Base-by-base conservation (phyloP, 2,888 invertebrate genomes). In the Chironomus riparius region DNA sequence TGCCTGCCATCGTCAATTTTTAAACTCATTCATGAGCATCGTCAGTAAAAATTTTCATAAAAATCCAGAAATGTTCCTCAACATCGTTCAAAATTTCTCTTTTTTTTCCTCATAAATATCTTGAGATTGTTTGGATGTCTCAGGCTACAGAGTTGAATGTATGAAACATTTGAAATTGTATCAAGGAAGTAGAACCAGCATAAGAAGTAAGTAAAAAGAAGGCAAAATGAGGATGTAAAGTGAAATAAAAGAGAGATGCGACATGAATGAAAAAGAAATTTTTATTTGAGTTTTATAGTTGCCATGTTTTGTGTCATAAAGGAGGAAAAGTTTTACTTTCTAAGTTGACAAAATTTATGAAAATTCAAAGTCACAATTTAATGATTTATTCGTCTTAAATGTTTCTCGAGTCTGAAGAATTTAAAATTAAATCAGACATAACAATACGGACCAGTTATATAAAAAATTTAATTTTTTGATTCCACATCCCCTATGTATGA, bases 251-350 rank as follows among this genome's bases (percentile, higher is more conserved):
- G 38, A 38, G 10, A 38, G 56, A 56, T 56, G 56, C n/a, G 56
- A 15, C 18, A 18, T 15, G 56, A 1, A 56, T 56, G 18, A 18
- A 65, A 65, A 10, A 65, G 22, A 24, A 38, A 65, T 22, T 22
- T 65, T 65, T 65, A 65, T 65, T 65, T 65, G 65, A 65, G 21
- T 65, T 65, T 65, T 65, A 65, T 65, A 65, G 65, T 65, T 65
- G 65, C 65, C 65, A 65, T 65, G 65, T 65, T 65, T 65, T 65
- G n/a, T 65, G 65, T 65, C 65, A 65, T 65, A 65, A 65, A 65
- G 24, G 13, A 65, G 7, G 24, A 65, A 65, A 65, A 65, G 22
- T 65, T 65, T 65, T 24, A 24, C 24, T 65, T n/a, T 56, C n/a
- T 15, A 56, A 18, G n/a, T n/a, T n/a, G n/a, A 56, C n/a, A 24